phyloP scores from a whole-genome alignment of 2,888 invertebrate genomes.

The Sepiola atlantica region DNA sequence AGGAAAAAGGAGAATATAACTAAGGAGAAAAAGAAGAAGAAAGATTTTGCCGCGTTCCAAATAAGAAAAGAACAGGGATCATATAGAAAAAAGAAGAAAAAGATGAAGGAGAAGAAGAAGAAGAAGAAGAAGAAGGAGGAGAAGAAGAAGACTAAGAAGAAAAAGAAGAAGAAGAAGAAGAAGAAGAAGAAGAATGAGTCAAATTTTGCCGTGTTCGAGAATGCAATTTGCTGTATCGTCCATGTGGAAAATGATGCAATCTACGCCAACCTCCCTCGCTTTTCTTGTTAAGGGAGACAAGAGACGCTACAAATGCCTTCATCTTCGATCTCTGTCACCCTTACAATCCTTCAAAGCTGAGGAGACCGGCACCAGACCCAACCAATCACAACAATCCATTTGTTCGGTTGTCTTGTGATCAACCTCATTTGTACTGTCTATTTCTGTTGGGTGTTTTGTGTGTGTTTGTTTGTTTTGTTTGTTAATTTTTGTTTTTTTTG shows the following conservation, averaged over 20 bases:
- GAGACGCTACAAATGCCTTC: not conserved
- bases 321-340: not conserved
- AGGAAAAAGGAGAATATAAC: not conserved
- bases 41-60: too few relatives aligned
- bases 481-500: not conserved
- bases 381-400: not conserved
- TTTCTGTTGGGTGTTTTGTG: not conserved
- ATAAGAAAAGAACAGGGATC: not conserved
- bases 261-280: not conserved
- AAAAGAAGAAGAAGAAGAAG: not conserved
- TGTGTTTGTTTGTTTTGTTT: not conserved
- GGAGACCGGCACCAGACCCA: not conserved
- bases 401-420: not conserved
- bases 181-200: not conserved
- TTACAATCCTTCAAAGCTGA: not conserved
- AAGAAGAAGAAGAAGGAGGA: not conserved
- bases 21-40: not conserved
- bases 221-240: not conserved
- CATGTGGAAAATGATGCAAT: slow-evolving; percentile 32
- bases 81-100: not conserved
- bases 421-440: not conserved
- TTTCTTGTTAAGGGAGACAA: not conserved
- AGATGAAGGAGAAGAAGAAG: not conserved
- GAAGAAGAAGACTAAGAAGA: not conserved
- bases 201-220: not conserved